Evolutionary conservation across 2,113 vertebrate species (phyloP), one percentile per base, ranked within the genome.

Genomic region (Oryzias woworae): DNA sequence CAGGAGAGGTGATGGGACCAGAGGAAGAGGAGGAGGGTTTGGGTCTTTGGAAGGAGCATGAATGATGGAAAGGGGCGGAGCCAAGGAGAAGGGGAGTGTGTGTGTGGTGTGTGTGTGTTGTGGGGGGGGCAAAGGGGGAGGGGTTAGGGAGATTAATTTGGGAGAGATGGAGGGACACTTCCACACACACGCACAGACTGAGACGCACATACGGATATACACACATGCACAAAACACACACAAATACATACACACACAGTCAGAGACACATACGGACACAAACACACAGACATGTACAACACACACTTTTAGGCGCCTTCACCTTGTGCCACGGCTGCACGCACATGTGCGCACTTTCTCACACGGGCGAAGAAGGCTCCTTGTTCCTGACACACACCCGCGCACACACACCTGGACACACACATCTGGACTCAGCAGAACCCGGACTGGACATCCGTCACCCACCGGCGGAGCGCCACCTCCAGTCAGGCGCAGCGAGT

Each of bases 101-200:
- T n/a, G n/a, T n/a, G n/a, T n/a, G n/a, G n/a, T n/a, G n/a, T n/a
- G n/a, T n/a, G n/a, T n/a, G n/a, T n/a, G n/a, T n/a, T n/a, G n/a
- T 74, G 73, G 26, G 65, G 56, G 59, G 28, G 46, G 77, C 71
- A 75, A 64, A 62, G 71, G 75, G 73, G 85, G 79, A 74, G 84
- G 83, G 71, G 77, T 82, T 71, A 84, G 80, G 59, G 70, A 71
- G 75, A 83, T 69, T 62, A 69, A 65, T 66, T 78, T 65, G 65
- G 71, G 70, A 57, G 70, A 56, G 53, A 24, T 66, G 48, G 67
- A 18, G 58, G 14, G 47, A 26, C 20, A 20, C 20, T 1, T 20
- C 20, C 49, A 70, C 69, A 26, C 72, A 26, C 49, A 24, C 56
- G 63, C 20, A 12, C 55, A 23, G 14, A 16, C 55, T 44, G 14